Evolutionary conservation across 2,888 invertebrate genomes (phyloP).

Genomic region (Augochlorella aurata): DNA sequence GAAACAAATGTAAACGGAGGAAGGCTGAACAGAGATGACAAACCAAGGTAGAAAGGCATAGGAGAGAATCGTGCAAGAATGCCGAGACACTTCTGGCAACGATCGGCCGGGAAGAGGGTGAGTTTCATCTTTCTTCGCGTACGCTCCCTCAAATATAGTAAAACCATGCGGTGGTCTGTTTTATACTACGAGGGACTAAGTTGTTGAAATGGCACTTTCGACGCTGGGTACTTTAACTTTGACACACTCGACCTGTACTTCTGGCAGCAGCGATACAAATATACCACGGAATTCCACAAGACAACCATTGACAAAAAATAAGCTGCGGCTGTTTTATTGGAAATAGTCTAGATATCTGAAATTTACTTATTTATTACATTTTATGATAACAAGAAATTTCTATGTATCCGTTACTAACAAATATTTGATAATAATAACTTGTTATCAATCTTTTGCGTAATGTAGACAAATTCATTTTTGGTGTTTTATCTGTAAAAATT

Average conservation of each 20-base stretch:
- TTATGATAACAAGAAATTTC: neutral
- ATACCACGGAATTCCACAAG: neutral
- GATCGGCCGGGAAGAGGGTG: conserved; percentile 45
- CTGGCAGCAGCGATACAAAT: neutral
- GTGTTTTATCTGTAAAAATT: too few relatives aligned
- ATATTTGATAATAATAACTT: too few relatives aligned
- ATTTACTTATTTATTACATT: neutral
- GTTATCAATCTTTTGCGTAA: too few relatives aligned
- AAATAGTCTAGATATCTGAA: neutral
- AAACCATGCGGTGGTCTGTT: conserved; percentile 52
- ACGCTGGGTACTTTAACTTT: conserved; percentile 15
- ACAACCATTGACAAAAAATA: neutral
- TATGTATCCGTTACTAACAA: neutral
- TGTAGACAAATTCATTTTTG: too few relatives aligned
- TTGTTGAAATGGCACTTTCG: conserved; percentile 48
- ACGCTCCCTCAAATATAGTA: conserved; percentile 14
- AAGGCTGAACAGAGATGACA: neutral
- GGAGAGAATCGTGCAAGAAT: conserved; percentile 1
- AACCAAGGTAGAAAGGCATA: neutral
- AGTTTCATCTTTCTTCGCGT: conserved; percentile 41
- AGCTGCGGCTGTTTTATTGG: neutral
- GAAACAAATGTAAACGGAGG: conserved; percentile 34
- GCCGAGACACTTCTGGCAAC: conserved; percentile 38
- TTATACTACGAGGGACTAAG: conserved; percentile 39
- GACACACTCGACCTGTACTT: conserved; percentile 7